phyloP scores from a whole-genome alignment of 35 echinoderm and acorn worm genomes.

The Patiria miniata region DNA sequence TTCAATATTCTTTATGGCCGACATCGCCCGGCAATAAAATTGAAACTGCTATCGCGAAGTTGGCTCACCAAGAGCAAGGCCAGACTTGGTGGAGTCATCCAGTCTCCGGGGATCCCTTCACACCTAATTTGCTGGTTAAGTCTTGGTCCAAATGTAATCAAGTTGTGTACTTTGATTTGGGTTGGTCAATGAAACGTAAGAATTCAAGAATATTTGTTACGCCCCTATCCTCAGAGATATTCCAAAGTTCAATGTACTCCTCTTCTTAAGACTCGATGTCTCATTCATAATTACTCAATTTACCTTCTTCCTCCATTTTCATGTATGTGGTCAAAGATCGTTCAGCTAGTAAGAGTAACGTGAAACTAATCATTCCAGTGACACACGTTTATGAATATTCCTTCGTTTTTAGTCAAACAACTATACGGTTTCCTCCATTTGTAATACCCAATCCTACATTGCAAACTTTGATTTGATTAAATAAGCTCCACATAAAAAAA shows the following conservation, averaged over 20 bases:
- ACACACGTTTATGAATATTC: too few relatives aligned
- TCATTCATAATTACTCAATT: not conserved
- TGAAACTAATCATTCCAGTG: too few relatives aligned
- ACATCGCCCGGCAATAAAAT: constrained; percentile 3
- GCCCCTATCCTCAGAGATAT: not conserved
- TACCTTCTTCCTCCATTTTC: not conserved
- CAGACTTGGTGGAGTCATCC: not conserved
- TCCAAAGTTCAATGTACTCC: constrained; percentile 16
- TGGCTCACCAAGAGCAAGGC: not conserved
- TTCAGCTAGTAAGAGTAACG: not conserved
- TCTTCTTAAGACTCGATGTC: not conserved
- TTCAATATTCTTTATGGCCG: constrained; percentile 19
- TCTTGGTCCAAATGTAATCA: constrained; percentile 3
- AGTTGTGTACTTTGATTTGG: constrained; percentile 13
- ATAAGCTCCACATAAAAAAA: too few relatives aligned
- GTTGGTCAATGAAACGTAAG: constrained; percentile 22
- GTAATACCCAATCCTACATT: too few relatives aligned
- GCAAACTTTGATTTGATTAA: too few relatives aligned
- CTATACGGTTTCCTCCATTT: too few relatives aligned
- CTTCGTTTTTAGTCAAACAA: too few relatives aligned
- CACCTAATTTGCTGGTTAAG: constrained; percentile 9
- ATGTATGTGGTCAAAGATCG: not conserved
- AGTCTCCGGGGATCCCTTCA: constrained; percentile 1
- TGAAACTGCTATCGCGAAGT: not conserved
- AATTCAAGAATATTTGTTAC: too few relatives aligned